A percentile compares a stretch with the other conserved stretches of the same genome.
Conservation (phyloP, 2,797 vertebrate species). For the Brotula barbata region DNA sequence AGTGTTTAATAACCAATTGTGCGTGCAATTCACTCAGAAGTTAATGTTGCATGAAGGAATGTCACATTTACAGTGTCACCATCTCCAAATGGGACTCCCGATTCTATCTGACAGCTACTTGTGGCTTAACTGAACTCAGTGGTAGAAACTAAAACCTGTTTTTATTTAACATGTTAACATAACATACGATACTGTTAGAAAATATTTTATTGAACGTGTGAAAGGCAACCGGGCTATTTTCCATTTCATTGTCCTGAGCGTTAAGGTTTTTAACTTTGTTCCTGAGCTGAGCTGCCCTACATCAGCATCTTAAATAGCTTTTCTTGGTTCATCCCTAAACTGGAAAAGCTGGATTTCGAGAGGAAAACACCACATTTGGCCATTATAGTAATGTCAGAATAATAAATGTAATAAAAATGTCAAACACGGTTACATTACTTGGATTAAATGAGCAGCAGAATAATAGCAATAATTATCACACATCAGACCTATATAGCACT, state of each 20-base stretch:
- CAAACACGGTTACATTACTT: too few relatives aligned
- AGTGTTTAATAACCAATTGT: constrained; percentile 87
- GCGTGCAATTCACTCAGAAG: constrained; percentile 80
- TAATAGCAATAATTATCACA: too few relatives aligned
- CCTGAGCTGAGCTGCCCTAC: constrained; percentile 28
- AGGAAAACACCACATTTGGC: constrained; percentile 18
- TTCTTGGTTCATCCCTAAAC: constrained; percentile 38
- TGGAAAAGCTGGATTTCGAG: constrained; percentile 33
- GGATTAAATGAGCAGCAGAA: too few relatives aligned
- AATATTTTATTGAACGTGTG: constrained; percentile 1
- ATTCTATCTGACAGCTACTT: constrained; percentile 53
- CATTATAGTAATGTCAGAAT: background rate
- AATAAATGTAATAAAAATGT: constrained; percentile 26
- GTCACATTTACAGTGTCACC: constrained; percentile 82
- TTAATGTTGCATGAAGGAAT: constrained; percentile 87
- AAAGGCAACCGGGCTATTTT: background rate
- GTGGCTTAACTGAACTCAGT: constrained; percentile 48
- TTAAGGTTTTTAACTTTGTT: constrained; percentile 16
- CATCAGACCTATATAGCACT: too few relatives aligned
- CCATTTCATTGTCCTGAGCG: constrained; percentile 9
- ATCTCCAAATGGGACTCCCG: constrained; percentile 77
- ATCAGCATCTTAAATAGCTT: constrained; percentile 40
- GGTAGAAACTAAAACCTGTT: constrained; percentile 8
- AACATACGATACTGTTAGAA: background rate
- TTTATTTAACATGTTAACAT: constrained; percentile 6